Evolutionary conservation across 2,888 invertebrate genomes (phyloP), one percentile per base, ranked within the genome.

Genomic region (Marasmarcha lunaedactyla): DNA sequence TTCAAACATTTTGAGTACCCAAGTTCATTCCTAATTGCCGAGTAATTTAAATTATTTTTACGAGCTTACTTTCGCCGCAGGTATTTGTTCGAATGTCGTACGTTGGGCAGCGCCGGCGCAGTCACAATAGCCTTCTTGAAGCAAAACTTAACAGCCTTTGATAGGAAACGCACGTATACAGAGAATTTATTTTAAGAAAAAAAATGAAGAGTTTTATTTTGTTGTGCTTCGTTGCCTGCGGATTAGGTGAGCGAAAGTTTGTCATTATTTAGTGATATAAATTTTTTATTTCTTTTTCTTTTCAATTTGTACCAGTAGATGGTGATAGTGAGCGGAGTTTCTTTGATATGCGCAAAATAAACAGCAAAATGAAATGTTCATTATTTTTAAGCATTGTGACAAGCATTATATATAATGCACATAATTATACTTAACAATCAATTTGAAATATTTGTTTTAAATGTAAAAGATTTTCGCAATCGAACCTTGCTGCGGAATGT

Each of bases 151-250:
- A 35, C 35, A 2, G 71, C 71, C 72, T 72, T 66, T 65, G 69
- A 50, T 55, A 57, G 62, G 65, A 67, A 63, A 47, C 69, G 67
- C 78, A 79, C 81, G 81, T 69, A 59, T 57, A 54, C 60, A 48
- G 52, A 45, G 59, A 7, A 46, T 41, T 43, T 44, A 46, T 45
- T 46, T 49, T 54, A 46, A 46, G 50, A 46, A 47, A 49, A 50
- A 66, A 61, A 51, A 79, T 81, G 81, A 71, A 67, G 52, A 70
- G 61, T 57, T 64, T 73, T 55, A 46, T 77, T 39, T 47, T 38
- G 46, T 68, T 44, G 50, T 57, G 47, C 61, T 63, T 74, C 42
- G 66, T 69, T 41, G 51, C 57, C 48, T 65, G 60, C 52, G 71
- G 63, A 51, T 51, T 71, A 38, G 79, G 79, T 79, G 53, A 76